These are phyloP conservation scores for Phengaris arion DNA, from an alignment of 2,888 invertebrate genomes.

Conservation along the genomic window DNA sequence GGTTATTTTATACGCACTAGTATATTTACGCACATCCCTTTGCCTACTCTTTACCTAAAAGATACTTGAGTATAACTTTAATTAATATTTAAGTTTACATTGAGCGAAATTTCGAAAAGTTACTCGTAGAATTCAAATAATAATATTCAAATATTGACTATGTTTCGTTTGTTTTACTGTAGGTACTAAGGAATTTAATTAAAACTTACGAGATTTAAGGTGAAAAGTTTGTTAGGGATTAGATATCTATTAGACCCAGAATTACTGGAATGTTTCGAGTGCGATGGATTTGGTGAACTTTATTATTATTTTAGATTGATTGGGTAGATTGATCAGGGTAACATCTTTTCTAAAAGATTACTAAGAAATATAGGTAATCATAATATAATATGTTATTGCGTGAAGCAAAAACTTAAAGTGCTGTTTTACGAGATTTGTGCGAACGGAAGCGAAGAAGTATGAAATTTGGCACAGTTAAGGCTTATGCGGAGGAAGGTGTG, in stretches of 20 bases:
- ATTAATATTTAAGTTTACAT: background rate
- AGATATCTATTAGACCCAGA: slow-evolving; percentile 20
- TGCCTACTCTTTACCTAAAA: background rate
- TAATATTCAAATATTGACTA: background rate
- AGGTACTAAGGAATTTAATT: slow-evolving; percentile 8
- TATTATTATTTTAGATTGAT: slow-evolving; percentile 1
- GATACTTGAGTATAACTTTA: background rate
- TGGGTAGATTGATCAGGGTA: background rate
- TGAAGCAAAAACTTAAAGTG: no score
- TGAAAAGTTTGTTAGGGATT: slow-evolving; percentile 23
- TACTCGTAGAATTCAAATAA: background rate
- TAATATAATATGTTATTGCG: no score
- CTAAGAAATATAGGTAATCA: no score
- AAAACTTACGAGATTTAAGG: slow-evolving; percentile 21
- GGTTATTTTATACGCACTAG: background rate
- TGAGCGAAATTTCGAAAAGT: background rate
- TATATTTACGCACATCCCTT: background rate
- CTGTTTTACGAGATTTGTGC: no score
- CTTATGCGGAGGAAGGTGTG: no score
- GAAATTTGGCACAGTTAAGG: no score
- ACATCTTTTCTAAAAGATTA: no score
- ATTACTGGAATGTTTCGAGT: background rate
- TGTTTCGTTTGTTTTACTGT: background rate
- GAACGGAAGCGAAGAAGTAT: no score
- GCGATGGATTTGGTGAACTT: background rate